Base-by-base conservation (phyloP, 2,797 vertebrate genomes). In the Onychomys arenicola region DNA sequence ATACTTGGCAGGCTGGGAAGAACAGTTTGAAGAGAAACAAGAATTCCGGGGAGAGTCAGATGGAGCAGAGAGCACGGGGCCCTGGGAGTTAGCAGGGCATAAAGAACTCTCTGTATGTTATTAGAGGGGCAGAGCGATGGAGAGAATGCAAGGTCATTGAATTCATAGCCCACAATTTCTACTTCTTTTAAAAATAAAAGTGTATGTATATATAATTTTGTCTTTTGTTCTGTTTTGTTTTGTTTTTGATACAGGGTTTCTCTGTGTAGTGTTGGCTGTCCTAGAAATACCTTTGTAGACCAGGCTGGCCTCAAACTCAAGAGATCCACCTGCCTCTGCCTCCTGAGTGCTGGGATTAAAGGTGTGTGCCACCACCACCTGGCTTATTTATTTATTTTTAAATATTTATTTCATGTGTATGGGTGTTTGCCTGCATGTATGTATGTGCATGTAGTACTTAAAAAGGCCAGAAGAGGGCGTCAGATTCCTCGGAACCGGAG, bases 11-110 rank as follows among this genome's bases (percentile, higher is more conserved):
- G 46, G 46, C 69, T 83, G 61, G 37, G 91, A 91, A 87, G 76
- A 67, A 75, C 34, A 93, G 63, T 63, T 32, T 89, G 73, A 78
- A 93, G 61, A 92, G 84, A 95, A 92, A 91, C 73, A 93, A 59
- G 84, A 85, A 86, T 73, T 82, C 55, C 52, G 75, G 1, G 19
- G 87, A 93, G 77, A 65, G 49, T 46, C 61, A 83, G 81, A 77
- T 73, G 32, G 34, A 87, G 27, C 63, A 40, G 27, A 95, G 86
- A 23, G 12, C 77, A 63, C 34, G 5, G 25, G 73, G 25, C 7
- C 40, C 23, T 23, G 12, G 34, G 81, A 87, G 57, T 82, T 63
- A 73, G 73, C 61, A 52, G 61, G 73, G 55, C 67, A 49, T 19
- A 65, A 14, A 21, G 89, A 55, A 27, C 57, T 61, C 63, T 43